A percentile compares a stretch with the other conserved stretches of the same genome.
Conservation (phyloP, 92 coral and sea anemone genomes). For the Phenganax marumi region DNA sequence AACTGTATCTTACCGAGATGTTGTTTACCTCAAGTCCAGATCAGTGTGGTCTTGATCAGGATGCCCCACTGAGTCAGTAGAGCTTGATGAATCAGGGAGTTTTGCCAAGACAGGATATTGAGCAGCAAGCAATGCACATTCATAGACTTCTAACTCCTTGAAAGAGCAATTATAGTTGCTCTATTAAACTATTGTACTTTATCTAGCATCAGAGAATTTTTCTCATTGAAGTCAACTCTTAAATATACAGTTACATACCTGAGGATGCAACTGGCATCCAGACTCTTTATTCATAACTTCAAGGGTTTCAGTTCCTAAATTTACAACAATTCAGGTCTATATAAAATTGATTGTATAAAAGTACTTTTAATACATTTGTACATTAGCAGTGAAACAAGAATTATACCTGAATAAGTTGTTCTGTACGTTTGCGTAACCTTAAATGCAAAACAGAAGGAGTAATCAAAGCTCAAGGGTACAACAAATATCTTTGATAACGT, state of each 20-base stretch:
- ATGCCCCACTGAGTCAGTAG: not conserved
- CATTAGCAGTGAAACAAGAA: too few relatives aligned
- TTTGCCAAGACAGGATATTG: constrained; percentile 26
- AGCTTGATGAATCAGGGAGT: not conserved
- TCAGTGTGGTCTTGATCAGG: not conserved
- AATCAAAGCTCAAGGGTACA: not conserved
- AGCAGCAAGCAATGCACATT: constrained; percentile 38
- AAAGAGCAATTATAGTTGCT: not conserved
- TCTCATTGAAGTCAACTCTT: not conserved
- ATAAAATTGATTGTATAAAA: not conserved
- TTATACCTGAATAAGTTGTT: not conserved
- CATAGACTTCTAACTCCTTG: constrained; percentile 16
- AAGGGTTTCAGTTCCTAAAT: constrained; percentile 24
- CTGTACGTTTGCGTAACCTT: not conserved
- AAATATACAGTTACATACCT: not conserved
- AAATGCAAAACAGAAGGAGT: not conserved
- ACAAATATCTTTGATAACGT: not conserved
- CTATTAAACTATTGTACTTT: not conserved
- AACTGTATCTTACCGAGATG: not conserved
- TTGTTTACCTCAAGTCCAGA: not conserved
- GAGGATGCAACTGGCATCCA: constrained; percentile 25
- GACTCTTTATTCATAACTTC: constrained; percentile 22
- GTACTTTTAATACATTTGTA: too few relatives aligned
- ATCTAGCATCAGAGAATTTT: not conserved
- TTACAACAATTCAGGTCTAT: not conserved